phyloP scores from a whole-genome alignment of 2,113 vertebrate species.

The Macquaria ambigua region DNA sequence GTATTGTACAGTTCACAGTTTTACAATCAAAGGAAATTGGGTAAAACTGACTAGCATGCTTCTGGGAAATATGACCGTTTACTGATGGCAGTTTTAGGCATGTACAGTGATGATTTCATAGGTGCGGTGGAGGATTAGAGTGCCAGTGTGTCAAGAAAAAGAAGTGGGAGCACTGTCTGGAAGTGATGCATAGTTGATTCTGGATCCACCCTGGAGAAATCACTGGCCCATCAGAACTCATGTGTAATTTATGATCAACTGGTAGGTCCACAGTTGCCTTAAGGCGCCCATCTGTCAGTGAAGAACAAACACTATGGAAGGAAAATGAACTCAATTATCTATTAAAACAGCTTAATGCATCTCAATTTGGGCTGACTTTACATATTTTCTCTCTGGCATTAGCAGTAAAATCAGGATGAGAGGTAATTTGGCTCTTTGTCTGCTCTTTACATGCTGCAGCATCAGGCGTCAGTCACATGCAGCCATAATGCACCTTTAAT shows the following conservation, averaged over 20 bases:
- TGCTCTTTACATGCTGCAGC: slow-evolving; percentile 48
- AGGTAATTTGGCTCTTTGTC: slow-evolving; percentile 36
- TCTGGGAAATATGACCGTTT: slow-evolving; percentile 5
- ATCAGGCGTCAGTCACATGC: slow-evolving; percentile 35
- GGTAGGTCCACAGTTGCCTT: slow-evolving; percentile 68
- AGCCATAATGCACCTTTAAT: slow-evolving; percentile 75
- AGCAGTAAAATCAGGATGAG: slow-evolving; percentile 42
- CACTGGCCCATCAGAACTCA: slow-evolving; percentile 70
- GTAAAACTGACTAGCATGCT: not conserved
- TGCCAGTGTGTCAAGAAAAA: slow-evolving; percentile 23
- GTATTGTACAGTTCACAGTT: slow-evolving; percentile 4
- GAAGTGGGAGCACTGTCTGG: slow-evolving; percentile 31
- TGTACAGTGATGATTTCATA: not conserved
- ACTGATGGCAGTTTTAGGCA: not conserved
- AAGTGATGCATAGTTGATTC: slow-evolving; percentile 56
- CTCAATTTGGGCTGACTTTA: slow-evolving; percentile 65
- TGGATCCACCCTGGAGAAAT: slow-evolving; percentile 60
- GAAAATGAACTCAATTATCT: slow-evolving; percentile 74
- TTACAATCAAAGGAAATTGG: slow-evolving; percentile 7
- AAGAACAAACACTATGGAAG: slow-evolving; percentile 66
- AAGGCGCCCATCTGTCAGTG: slow-evolving; percentile 75
- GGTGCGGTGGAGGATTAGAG: slow-evolving; percentile 5
- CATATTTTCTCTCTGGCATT: slow-evolving; percentile 54
- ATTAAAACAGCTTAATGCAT: slow-evolving; percentile 71
- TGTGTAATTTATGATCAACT: slow-evolving; percentile 81